phyloP scores from a whole-genome alignment of 2,888 invertebrate genomes.

The Synergus laeviventris region DNA sequence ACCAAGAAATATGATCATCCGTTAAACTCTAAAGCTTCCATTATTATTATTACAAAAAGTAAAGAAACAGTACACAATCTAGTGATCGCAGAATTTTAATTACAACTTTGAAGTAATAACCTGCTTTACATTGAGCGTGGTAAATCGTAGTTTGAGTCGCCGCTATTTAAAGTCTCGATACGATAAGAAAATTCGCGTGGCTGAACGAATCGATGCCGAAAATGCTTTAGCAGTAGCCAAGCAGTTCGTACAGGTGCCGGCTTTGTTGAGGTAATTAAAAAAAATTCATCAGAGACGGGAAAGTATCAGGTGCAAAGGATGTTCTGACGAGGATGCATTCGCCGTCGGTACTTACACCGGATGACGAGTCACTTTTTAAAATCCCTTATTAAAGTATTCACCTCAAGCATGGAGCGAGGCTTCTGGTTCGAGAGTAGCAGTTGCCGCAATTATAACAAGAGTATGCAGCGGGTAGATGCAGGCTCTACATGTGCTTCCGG shows the following conservation, averaged over 20 bases:
- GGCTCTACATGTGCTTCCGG: slow-evolving; percentile 19
- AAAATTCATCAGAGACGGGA: slow-evolving; percentile 69
- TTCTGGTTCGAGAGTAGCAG: slow-evolving; percentile 20
- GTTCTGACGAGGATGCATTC: slow-evolving; percentile 48
- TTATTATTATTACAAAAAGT: not conserved
- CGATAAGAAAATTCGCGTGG: slow-evolving; percentile 32
- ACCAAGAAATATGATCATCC: not conserved
- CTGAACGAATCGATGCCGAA: slow-evolving; percentile 28
- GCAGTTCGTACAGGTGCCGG: slow-evolving; percentile 53
- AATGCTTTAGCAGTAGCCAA: slow-evolving; percentile 14
- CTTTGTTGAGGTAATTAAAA: slow-evolving; percentile 57
- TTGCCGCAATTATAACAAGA: slow-evolving; percentile 45
- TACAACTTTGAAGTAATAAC: not conserved
- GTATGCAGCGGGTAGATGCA: slow-evolving; percentile 20
- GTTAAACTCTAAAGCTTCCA: not conserved
- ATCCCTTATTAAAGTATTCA: slow-evolving; percentile 43
- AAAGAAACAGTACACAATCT: not conserved
- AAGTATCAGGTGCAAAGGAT: slow-evolving; percentile 71
- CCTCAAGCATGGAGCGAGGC: slow-evolving; percentile 5
- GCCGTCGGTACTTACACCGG: slow-evolving; percentile 70
- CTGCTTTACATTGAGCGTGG: slow-evolving; percentile 5
- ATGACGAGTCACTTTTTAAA: slow-evolving; percentile 74
- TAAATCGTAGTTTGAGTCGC: not conserved
- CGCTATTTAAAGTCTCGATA: not conserved
- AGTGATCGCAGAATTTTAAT: slow-evolving; percentile 14